Conservation (phyloP, 1,140 invertebrate genomes). For the Drusus annulatus region DNA sequence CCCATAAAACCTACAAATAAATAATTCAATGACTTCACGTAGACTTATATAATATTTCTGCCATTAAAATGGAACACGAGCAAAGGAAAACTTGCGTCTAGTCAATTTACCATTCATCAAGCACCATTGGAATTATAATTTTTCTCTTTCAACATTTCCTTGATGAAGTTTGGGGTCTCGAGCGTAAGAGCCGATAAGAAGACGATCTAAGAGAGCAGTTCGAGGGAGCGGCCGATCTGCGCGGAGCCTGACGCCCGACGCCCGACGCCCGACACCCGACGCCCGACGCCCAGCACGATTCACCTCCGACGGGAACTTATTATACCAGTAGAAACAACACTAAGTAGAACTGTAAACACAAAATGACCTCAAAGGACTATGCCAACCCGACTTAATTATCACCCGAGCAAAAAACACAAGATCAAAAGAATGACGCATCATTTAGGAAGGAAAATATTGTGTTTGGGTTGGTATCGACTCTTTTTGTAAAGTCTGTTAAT, state of each 20-base stretch:
- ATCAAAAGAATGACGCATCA: not conserved
- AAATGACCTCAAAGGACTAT: conserved; percentile 22
- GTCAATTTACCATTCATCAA: too few species aligned
- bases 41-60: too few species aligned
- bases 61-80: too few species aligned
- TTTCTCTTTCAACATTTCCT: not conserved
- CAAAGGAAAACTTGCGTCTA: too few species aligned
- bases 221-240: not conserved
- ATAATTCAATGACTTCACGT: too few species aligned
- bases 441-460: not conserved
- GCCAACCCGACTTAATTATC: not conserved
- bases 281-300: too few species aligned
- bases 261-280: too few species aligned
- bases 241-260: not conserved
- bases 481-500: not conserved
- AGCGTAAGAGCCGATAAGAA: conserved; percentile 13
- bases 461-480: not conserved
- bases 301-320: conserved; percentile 41
- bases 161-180: conserved; percentile 1
- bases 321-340: conserved; percentile 44
- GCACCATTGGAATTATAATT: too few species aligned
- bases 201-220: conserved; percentile 15
- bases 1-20: too few species aligned
- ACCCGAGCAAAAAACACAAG: not conserved
- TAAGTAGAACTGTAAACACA: conserved; percentile 50